Evolutionary conservation across 1,140 invertebrate species (phyloP).

Genomic region (Listronotus oregonensis): DNA sequence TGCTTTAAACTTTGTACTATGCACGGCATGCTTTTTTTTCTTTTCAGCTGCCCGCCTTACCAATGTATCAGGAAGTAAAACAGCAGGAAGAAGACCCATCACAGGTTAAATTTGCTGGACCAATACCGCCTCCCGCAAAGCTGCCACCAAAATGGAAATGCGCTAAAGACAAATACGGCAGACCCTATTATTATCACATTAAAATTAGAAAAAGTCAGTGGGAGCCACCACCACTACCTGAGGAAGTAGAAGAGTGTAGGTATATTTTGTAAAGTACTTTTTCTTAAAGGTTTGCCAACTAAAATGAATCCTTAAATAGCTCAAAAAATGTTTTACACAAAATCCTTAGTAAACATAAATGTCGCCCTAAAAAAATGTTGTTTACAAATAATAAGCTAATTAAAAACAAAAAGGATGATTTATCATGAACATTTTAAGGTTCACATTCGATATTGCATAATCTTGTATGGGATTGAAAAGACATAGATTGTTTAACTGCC

Average conservation of each 20-base stretch:
- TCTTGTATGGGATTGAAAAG: too few species aligned
- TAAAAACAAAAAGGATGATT: too few species aligned
- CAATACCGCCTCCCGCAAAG: constrained; percentile 63
- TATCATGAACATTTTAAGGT: too few species aligned
- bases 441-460: too few species aligned
- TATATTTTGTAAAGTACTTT: background rate
- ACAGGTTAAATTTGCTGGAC: constrained; percentile 48
- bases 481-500: too few species aligned
- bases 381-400: too few species aligned
- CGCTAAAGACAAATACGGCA: constrained; percentile 77
- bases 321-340: too few species aligned
- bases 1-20: too few species aligned
- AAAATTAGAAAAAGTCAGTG: constrained; percentile 85
- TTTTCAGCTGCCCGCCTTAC: constrained; percentile 12
- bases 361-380: too few species aligned
- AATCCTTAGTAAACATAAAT: too few species aligned
- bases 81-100: constrained; percentile 12
- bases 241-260: constrained; percentile 54
- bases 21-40: background rate
- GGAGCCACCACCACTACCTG: constrained; percentile 71
- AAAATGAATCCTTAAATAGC: too few species aligned
- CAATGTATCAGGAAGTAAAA: constrained; percentile 28
- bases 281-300: too few species aligned
- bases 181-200: constrained; percentile 90
- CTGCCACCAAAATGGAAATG: constrained; percentile 88